phyloP scores from a whole-genome alignment of 2,888 invertebrate species.

The Mesochorus sp. region DNA sequence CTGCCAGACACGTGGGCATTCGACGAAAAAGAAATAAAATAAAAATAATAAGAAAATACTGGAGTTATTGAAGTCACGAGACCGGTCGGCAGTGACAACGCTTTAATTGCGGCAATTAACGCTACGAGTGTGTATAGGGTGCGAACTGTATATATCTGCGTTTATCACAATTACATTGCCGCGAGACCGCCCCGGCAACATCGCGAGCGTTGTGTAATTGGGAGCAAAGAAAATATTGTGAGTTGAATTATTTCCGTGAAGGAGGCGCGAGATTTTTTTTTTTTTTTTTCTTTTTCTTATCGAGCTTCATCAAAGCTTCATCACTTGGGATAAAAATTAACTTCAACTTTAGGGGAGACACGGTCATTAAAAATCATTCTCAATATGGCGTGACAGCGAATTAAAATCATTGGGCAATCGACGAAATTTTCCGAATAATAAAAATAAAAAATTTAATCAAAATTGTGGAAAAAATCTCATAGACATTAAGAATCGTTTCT shows the following conservation, averaged over 20 bases:
- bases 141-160: background rate
- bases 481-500: no score
- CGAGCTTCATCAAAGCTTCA: no score
- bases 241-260: conserved; percentile 12
- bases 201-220: background rate
- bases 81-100: conserved; percentile 37
- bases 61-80: conserved; percentile 11
- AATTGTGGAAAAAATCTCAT: no score
- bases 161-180: conserved; percentile 34
- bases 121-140: conserved; percentile 1
- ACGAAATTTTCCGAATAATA: no score
- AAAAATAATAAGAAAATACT: conserved; percentile 12
- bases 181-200: background rate
- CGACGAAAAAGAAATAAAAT: no score
- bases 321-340: no score
- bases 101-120: conserved; percentile 57
- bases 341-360: background rate
- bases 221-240: background rate
- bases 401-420: no score
- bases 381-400: no score
- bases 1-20: no score
- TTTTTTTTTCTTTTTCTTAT: background rate
- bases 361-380: no score
- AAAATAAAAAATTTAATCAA: no score
- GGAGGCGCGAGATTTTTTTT: background rate